Conservation (phyloP, 2,888 invertebrate genomes). For the Acanthococcus lagerstroemiae region DNA sequence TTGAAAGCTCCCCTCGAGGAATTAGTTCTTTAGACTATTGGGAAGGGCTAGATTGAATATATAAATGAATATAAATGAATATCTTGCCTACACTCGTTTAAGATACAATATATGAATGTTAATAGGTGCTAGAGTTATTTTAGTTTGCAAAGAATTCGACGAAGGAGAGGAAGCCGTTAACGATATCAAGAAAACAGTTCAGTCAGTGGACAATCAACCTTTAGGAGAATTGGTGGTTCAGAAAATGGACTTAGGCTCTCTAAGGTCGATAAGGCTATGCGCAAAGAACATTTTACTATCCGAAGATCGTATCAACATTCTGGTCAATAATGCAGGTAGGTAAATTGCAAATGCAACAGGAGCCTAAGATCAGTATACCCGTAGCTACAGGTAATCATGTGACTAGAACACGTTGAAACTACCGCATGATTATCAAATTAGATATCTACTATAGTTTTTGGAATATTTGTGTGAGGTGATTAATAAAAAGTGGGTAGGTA, state of each 20-base stretch:
- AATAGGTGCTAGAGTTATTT: conserved; percentile 43
- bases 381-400: too few relatives aligned
- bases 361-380: too few relatives aligned
- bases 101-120: too few relatives aligned
- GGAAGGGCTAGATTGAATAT: too few relatives aligned
- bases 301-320: conserved; percentile 39
- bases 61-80: too few relatives aligned
- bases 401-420: too few relatives aligned
- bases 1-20: too few relatives aligned
- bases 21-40: too few relatives aligned
- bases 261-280: conserved; percentile 43
- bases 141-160: conserved; percentile 45
- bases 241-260: conserved; percentile 43
- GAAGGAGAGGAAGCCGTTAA: conserved; percentile 42
- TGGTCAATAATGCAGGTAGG: conserved; percentile 41
- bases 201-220: conserved; percentile 10
- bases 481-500: too few relatives aligned
- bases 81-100: too few relatives aligned
- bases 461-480: too few relatives aligned
- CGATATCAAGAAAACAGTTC: conserved; percentile 35
- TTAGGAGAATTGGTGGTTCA: conserved; percentile 44
- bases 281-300: conserved; percentile 40
- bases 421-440: background rate
- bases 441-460: too few relatives aligned
- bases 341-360: background rate